These are phyloP conservation scores for Falco punctatus DNA, from an alignment of 2,113 vertebrate genomes.

Conservation along the genomic window DNA sequence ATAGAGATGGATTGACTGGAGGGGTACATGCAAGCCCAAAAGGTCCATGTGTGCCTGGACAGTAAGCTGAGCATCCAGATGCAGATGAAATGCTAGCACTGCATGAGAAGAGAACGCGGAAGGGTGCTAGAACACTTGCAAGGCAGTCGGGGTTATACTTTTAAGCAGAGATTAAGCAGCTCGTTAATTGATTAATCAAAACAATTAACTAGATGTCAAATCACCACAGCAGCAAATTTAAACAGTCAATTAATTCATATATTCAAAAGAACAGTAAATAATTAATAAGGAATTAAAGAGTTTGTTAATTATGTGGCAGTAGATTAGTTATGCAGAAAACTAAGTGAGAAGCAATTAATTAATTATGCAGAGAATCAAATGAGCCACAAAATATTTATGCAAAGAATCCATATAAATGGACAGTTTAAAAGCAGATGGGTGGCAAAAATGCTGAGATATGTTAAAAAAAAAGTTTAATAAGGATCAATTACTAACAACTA, in stretches of 20 bases:
- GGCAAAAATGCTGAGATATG: constrained; percentile 17
- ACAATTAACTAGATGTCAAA: constrained; percentile 57
- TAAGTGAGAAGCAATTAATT: constrained; percentile 66
- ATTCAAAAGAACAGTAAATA: constrained; percentile 68
- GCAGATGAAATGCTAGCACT: neutral
- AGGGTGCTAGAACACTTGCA: neutral
- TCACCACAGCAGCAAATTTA: constrained; percentile 50
- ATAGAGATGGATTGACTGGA: neutral
- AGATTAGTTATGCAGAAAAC: constrained; percentile 65
- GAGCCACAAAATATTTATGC: constrained; percentile 65
- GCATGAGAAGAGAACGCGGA: neutral
- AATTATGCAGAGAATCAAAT: constrained; percentile 68
- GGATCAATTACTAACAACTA: constrained; percentile 6
- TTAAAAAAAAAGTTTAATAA: neutral
- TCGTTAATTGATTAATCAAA: constrained; percentile 70
- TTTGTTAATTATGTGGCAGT: constrained; percentile 64
- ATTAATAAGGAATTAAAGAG: constrained; percentile 63
- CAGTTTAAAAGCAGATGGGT: constrained; percentile 53
- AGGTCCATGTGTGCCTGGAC: neutral
- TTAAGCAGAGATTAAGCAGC: constrained; percentile 55
- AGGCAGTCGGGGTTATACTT: constrained; percentile 46
- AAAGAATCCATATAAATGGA: constrained; percentile 49
- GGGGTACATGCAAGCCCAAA: neutral
- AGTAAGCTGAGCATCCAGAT: neutral
- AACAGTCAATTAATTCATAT: constrained; percentile 62